Conservation (phyloP, 2,113 vertebrate species). For the Sminthopsis crassicaudata region DNA sequence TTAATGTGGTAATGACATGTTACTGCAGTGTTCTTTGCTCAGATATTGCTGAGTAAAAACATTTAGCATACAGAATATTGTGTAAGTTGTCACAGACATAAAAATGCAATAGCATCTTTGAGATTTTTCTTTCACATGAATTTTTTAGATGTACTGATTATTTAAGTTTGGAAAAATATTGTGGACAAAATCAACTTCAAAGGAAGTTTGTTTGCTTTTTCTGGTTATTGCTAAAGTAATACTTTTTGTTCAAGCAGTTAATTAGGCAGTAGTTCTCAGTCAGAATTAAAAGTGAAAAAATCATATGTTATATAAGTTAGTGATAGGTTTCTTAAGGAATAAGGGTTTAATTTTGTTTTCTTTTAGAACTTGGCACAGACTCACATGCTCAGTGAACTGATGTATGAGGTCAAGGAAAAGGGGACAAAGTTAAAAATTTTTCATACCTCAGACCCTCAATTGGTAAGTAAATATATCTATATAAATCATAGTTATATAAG, state of each 20-base stretch:
- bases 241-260: neutral
- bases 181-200: neutral
- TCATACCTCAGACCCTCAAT: constrained; percentile 86
- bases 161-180: neutral
- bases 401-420: constrained; percentile 96
- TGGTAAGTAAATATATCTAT: constrained; percentile 85
- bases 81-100: neutral
- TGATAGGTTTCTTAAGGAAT: neutral
- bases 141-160: neutral
- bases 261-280: neutral
- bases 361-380: constrained; percentile 96
- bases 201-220: neutral
- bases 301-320: neutral
- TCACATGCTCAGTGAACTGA: constrained; percentile 93
- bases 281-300: neutral
- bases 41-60: neutral
- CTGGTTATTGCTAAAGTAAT: neutral
- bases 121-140: neutral
- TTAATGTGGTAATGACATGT: neutral
- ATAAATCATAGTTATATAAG: neutral
- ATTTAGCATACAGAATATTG: neutral
- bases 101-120: neutral
- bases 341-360: constrained; percentile 50
- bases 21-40: neutral
- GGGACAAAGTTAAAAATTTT: constrained; percentile 94